Evolutionary conservation across 1,140 invertebrate genomes (phyloP), one percentile per base, ranked within the genome.

Genomic region (Drosophila nigromelanica): DNA sequence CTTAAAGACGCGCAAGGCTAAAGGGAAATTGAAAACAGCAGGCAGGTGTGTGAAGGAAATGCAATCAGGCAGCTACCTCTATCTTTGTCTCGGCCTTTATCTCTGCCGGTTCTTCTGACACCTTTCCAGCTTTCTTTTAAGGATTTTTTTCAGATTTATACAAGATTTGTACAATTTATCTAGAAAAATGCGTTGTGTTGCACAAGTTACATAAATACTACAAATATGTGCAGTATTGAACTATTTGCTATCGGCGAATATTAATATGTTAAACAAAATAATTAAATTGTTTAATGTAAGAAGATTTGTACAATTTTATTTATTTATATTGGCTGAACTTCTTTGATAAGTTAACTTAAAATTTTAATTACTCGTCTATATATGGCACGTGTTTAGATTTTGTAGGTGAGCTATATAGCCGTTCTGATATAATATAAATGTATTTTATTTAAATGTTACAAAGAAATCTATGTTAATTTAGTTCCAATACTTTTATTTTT

Each of bases 21-120:
- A 39, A 63, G 58, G 60, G 76, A 79, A 79, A 82, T 82, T 83
- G 80, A 69, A 79, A 83, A 73, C 55, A 66, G 76, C 76, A 56
- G 71, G 21, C 61, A 82, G 71, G 80, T 79, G 62, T 42, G 50
- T 39, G 5, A 48, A 51, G 80, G 66, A 82, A 83, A 83, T 82
- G 80, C 72, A 82, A 82, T 82, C 80, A 82, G 78, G 56, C 66
- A 47, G 73, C 62, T 73, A 42, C 58, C 58, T 45, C 61, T 51
- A 30, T 51, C 47, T 43, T 60, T 52, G 52, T 30, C 60, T 37
- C 55, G 52, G 40, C 18, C 10, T 2, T 33, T 42, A 11, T 37
- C 47, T 27, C 4, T 24, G 21, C 27, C 27, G 5, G 27, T 27
- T 35, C 5, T 11, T 5, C 50, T 35, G 43, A 27, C 50, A 12